A percentile compares a stretch with the other conserved stretches of the same genome.
Evolutionary conservation across 92 coral and sea anemone species (phyloP).

Genomic region (Palythoa grandiflora): DNA sequence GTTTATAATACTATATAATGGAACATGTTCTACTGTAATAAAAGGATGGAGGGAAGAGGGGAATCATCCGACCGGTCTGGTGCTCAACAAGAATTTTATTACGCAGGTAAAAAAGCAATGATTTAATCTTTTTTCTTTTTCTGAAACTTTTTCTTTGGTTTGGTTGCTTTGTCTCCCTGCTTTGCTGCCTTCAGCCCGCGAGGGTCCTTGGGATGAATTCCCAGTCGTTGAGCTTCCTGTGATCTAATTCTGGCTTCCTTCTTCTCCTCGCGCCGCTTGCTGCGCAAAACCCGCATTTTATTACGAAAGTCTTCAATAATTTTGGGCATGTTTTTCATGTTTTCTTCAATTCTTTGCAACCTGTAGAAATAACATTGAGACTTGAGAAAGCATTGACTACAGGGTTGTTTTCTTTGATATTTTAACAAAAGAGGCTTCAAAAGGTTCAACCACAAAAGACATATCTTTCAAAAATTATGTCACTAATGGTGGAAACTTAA

Average conservation of each 20-base stretch:
- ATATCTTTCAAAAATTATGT: no score
- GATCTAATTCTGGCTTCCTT: constrained; percentile 73
- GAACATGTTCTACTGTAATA: no score
- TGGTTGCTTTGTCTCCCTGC: constrained; percentile 58
- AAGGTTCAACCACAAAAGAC: not conserved
- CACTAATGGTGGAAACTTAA: no score
- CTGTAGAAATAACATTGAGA: constrained; percentile 45
- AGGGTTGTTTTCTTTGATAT: not conserved
- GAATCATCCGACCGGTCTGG: no score
- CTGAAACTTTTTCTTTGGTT: constrained; percentile 69
- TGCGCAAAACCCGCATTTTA: constrained; percentile 85
- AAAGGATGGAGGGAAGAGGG: no score
- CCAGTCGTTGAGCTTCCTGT: constrained; percentile 89
- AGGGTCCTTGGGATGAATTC: constrained; percentile 91
- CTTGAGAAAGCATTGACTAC: not conserved
- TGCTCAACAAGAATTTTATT: not conserved
- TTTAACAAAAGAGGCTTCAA: not conserved
- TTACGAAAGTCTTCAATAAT: constrained; percentile 90
- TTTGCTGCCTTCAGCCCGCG: constrained; percentile 81
- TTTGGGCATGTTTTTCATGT: constrained; percentile 96
- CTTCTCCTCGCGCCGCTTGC: constrained; percentile 77
- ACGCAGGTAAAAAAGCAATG: no score
- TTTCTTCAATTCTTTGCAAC: constrained; percentile 85
- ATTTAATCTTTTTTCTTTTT: constrained; percentile 53
- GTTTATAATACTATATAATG: no score